Conservation (phyloP, 2,797 vertebrate genomes). For the Diglossa cyanea region DNA sequence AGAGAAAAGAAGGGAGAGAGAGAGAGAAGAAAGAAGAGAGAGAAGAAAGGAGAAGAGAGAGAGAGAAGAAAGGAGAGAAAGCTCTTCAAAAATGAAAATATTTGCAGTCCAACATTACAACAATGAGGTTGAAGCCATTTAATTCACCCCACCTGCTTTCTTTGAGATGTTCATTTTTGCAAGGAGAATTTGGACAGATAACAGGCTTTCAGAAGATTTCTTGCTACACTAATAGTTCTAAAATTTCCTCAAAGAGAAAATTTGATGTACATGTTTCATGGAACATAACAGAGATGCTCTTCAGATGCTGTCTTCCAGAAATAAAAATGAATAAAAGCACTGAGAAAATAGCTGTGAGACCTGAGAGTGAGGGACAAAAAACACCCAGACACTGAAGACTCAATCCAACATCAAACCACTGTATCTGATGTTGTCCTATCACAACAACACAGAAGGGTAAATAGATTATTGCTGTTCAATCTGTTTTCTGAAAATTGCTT, state of each 20-base stretch:
- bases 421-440: background rate
- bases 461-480: background rate
- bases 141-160: background rate
- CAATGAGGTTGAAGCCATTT: background rate
- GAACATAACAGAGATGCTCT: background rate
- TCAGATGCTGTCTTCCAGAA: background rate
- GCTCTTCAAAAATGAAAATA: background rate
- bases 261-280: background rate
- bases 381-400: background rate
- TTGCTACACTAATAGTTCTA: background rate
- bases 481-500: background rate
- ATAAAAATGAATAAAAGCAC: background rate
- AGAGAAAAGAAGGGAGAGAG: background rate
- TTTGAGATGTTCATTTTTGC: background rate
- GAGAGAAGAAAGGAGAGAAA: background rate
- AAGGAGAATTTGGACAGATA: background rate
- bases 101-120: background rate
- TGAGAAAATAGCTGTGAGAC: background rate
- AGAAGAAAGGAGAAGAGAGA: background rate
- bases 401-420: background rate
- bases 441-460: background rate
- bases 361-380: background rate
- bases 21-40: background rate
- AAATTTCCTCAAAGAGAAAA: background rate
- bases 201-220: background rate